phyloP scores from a whole-genome alignment of 92 coral and sea anemone species.

The Virgularia gustaviana region DNA sequence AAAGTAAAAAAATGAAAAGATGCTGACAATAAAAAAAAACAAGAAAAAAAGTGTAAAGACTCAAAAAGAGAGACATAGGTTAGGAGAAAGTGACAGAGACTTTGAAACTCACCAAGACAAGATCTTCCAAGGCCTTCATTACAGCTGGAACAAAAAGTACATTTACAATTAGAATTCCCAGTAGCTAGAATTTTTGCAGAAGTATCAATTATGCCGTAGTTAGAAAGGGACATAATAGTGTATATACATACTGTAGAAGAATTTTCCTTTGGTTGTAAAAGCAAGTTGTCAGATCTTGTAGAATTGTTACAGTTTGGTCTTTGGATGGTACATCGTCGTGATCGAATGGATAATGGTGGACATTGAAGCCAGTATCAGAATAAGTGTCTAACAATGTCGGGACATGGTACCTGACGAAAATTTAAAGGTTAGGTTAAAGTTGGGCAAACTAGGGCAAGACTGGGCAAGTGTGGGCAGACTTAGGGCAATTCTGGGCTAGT shows the following conservation, averaged over 20 bases:
- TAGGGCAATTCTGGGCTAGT: too few relatives aligned
- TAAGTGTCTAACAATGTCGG: constrained; percentile 60
- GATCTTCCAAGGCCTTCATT: constrained; percentile 63
- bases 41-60: background rate
- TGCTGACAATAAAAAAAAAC: background rate
- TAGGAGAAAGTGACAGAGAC: background rate
- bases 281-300: constrained; percentile 45
- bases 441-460: too few relatives aligned
- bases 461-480: too few relatives aligned
- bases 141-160: constrained; percentile 46
- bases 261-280: constrained; percentile 54
- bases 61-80: too few relatives aligned
- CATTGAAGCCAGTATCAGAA: constrained; percentile 52
- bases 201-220: background rate
- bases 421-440: background rate
- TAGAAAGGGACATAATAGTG: background rate
- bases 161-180: background rate
- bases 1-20: background rate
- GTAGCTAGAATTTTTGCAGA: too few relatives aligned
- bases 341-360: constrained; percentile 59
- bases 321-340: constrained; percentile 50
- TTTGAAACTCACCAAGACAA: constrained; percentile 60
- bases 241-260: constrained; percentile 61
- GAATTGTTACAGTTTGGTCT: constrained; percentile 37
- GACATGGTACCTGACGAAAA: constrained; percentile 54